Conservation (phyloP, 2,888 invertebrate genomes). For the Macrosiphum euphorbiae region DNA sequence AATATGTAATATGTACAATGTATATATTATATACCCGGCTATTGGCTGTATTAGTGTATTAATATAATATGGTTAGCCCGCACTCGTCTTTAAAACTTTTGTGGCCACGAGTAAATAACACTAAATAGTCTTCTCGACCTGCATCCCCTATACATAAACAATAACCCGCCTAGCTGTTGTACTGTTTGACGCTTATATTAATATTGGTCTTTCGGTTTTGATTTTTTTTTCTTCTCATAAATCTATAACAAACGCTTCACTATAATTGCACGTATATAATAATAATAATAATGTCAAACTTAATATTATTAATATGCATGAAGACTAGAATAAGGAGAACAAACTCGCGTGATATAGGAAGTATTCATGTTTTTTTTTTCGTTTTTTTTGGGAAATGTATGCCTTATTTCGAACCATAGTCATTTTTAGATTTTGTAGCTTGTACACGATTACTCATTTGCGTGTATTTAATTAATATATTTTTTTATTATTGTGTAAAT, state of each 20-base stretch:
- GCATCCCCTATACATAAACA: not conserved
- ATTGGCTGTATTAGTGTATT: not conserved
- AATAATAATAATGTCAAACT: not conserved
- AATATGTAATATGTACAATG: not conserved
- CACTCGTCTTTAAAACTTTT: not conserved
- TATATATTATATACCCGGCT: not conserved
- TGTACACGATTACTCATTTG: too few relatives aligned
- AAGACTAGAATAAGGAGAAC: too few relatives aligned
- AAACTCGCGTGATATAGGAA: too few relatives aligned
- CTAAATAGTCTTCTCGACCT: not conserved
- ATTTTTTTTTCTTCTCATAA: not conserved
- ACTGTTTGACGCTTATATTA: not conserved
- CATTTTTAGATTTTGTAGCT: too few relatives aligned
- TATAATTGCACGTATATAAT: not conserved
- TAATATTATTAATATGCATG: too few relatives aligned
- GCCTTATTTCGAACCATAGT: too few relatives aligned
- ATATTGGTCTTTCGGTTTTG: not conserved
- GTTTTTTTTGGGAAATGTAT: too few relatives aligned
- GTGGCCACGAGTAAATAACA: not conserved
- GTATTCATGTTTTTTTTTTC: too few relatives aligned
- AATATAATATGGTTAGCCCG: not conserved
- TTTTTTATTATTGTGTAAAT: too few relatives aligned
- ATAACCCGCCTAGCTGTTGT: not conserved
- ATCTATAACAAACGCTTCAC: conserved; percentile 27
- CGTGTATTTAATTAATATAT: too few relatives aligned